Evolutionary conservation across 2,888 invertebrate genomes (phyloP).

Genomic region (Acrocyrtus sp.): DNA sequence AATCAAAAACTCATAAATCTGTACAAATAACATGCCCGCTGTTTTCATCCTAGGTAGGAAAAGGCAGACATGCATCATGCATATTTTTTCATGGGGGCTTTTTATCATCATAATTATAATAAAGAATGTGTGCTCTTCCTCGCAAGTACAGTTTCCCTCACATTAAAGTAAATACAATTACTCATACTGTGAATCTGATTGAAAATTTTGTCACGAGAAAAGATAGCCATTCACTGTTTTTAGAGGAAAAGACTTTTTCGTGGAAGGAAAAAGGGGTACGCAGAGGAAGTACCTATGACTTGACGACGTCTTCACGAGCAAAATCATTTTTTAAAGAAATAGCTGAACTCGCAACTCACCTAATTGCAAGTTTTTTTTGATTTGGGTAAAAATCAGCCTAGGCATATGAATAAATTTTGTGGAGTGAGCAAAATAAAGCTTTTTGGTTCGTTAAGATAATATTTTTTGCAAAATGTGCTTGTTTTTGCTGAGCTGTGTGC

Average conservation of each 20-base stretch:
- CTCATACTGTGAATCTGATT: neutral
- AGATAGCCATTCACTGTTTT: neutral
- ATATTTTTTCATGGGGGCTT: neutral
- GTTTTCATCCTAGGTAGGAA: neutral
- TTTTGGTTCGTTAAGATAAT: no score
- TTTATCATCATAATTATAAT: conserved; percentile 6
- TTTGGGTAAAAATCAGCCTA: neutral
- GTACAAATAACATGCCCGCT: conserved; percentile 2
- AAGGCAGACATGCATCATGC: neutral
- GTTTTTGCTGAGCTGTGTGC: no score
- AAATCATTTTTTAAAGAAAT: no score
- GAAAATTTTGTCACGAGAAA: conserved; percentile 1
- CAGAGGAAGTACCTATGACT: neutral
- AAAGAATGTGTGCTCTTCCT: neutral
- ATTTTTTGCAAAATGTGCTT: no score
- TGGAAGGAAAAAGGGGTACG: no score
- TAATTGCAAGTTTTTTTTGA: neutral
- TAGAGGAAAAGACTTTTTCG: neutral
- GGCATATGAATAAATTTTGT: neutral
- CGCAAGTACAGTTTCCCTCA: neutral
- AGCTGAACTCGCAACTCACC: neutral
- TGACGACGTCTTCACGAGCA: no score
- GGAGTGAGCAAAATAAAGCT: no score
- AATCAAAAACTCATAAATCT: conserved; percentile 43
- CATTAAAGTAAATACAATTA: neutral